These are phyloP conservation scores for Alfaro cultratus DNA, from an alignment of 2,797 vertebrate genomes.

Conservation along the genomic window DNA sequence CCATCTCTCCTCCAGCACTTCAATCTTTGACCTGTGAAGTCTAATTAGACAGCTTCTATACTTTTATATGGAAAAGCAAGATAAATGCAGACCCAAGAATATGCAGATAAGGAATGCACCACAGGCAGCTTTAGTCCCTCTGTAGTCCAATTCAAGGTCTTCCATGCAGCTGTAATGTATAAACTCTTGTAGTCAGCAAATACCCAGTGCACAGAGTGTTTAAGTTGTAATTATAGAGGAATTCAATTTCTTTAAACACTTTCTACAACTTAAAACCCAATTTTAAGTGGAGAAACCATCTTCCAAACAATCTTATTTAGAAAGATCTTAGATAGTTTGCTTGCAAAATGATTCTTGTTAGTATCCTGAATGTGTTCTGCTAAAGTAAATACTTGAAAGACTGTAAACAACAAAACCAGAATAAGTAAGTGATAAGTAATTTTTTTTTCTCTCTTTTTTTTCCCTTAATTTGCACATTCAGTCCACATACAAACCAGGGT, in stretches of 20 bases:
- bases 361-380: neutral
- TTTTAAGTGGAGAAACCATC: neutral
- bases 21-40: slow-evolving; percentile 65
- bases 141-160: slow-evolving; percentile 70
- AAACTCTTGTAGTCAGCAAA: slow-evolving; percentile 56
- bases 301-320: neutral
- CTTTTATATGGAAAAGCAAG: slow-evolving; percentile 67
- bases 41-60: slow-evolving; percentile 69
- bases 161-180: slow-evolving; percentile 33
- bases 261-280: neutral
- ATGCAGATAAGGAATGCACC: slow-evolving; percentile 73
- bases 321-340: neutral
- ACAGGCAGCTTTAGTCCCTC: slow-evolving; percentile 51
- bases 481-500: neutral
- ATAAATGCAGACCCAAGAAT: slow-evolving; percentile 71
- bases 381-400: neutral
- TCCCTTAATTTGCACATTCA: neutral
- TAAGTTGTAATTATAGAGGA: slow-evolving; percentile 8
- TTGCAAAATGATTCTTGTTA: neutral
- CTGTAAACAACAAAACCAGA: neutral
- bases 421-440: neutral
- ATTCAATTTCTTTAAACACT: neutral
- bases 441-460: no score
- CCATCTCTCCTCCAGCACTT: slow-evolving; percentile 53
- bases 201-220: slow-evolving; percentile 28